A percentile compares a stretch with the other conserved stretches of the same genome.
Evolutionary conservation across 2,113 vertebrate species (phyloP).

Genomic region (Laticauda laticaudata): DNA sequence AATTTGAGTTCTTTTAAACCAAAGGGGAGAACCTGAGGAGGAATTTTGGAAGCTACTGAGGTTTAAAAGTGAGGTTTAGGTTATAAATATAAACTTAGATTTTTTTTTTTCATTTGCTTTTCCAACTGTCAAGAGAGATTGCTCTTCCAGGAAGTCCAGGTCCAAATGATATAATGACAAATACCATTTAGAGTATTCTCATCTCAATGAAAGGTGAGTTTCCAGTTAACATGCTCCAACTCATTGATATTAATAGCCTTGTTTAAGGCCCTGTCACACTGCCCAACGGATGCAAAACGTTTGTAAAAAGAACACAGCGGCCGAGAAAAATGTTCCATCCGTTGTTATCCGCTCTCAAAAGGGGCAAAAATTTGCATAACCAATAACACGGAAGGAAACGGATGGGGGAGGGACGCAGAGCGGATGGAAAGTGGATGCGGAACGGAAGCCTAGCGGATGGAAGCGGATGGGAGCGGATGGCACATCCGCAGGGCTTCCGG

Average conservation of each 20-base stretch:
- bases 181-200: not conserved
- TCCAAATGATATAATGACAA: not conserved
- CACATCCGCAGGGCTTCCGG: too few relatives aligned
- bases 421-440: too few relatives aligned
- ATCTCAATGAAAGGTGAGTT: not conserved
- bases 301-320: too few relatives aligned
- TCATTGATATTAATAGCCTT: not conserved
- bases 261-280: too few relatives aligned
- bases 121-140: not conserved
- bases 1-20: not conserved
- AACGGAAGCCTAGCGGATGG: too few relatives aligned
- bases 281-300: too few relatives aligned
- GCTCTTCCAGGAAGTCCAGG: not conserved
- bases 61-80: not conserved
- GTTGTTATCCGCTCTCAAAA: too few relatives aligned
- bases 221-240: not conserved
- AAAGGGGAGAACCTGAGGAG: not conserved
- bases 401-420: too few relatives aligned
- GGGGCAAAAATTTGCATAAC: too few relatives aligned
- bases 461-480: too few relatives aligned
- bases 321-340: too few relatives aligned
- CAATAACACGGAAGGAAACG: too few relatives aligned
- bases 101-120: not conserved
- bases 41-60: not conserved
- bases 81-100: not conserved